These are phyloP conservation scores for Camponotus vicinus DNA, from an alignment of 1,140 invertebrate species.

Conservation along the genomic window DNA sequence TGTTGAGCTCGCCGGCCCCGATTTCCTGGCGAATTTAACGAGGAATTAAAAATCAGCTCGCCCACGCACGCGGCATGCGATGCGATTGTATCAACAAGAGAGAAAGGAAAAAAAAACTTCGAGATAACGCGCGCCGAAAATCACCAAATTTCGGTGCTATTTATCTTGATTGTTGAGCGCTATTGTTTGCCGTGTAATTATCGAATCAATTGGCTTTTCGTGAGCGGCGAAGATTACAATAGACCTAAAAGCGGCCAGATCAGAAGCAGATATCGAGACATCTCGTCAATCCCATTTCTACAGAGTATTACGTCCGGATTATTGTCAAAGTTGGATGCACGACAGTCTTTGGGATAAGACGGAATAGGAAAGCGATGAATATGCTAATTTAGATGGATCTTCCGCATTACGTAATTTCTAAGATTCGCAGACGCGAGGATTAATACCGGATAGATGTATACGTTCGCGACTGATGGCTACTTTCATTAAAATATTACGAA, in stretches of 20 bases:
- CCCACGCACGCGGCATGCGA: background rate
- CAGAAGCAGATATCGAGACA: conserved; percentile 37
- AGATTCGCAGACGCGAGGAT: background rate
- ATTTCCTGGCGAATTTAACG: conserved; percentile 14
- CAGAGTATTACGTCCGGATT: background rate
- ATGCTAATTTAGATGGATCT: conserved; percentile 27
- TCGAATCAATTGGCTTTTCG: conserved; percentile 19
- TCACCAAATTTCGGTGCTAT: background rate
- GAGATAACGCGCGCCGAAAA: background rate
- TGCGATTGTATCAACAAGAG: no score
- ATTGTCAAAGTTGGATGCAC: conserved; percentile 46
- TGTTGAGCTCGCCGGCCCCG: background rate
- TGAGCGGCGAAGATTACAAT: conserved; percentile 25
- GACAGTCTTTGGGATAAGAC: background rate
- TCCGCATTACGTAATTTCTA: conserved; percentile 28
- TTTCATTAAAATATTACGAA: conserved; percentile 32
- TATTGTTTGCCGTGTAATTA: conserved; percentile 19
- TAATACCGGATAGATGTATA: background rate
- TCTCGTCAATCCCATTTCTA: conserved; percentile 21
- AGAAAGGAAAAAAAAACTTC: background rate
- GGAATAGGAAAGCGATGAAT: background rate
- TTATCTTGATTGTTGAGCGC: background rate
- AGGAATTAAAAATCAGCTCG: conserved; percentile 16
- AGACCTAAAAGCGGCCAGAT: conserved; percentile 11
- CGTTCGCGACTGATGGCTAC: background rate